Evolutionary conservation across 2,888 invertebrate genomes (phyloP).

Genomic region (Periphyllus acericola): DNA sequence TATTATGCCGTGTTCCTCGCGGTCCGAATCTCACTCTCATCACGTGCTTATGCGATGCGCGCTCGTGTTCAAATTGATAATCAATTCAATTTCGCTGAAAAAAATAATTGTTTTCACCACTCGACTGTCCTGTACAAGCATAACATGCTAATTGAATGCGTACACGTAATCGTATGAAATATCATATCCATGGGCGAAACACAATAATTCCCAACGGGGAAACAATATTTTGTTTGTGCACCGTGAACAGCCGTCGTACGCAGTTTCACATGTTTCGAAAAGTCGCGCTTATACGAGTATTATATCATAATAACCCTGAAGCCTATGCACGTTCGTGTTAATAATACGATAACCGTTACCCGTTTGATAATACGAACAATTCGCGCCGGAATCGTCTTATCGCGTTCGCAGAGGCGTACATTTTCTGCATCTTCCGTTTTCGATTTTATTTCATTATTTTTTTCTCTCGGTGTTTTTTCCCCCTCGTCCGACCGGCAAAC

Average conservation of each 20-base stretch:
- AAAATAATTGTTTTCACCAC: too few relatives aligned
- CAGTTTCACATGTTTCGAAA: background rate
- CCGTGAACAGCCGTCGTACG: background rate
- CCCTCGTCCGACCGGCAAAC: constrained; percentile 16
- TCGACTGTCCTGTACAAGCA: too few relatives aligned
- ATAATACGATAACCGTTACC: background rate
- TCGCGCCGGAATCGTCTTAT: background rate
- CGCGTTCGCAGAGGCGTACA: background rate
- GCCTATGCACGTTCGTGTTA: too few relatives aligned
- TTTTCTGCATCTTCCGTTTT: background rate
- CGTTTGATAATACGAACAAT: background rate
- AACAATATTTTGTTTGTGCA: background rate
- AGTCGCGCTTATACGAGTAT: background rate
- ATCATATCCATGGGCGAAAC: background rate
- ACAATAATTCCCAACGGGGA: background rate
- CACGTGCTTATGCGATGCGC: too few relatives aligned
- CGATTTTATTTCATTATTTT: constrained; percentile 25
- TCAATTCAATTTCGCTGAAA: too few relatives aligned
- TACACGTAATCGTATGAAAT: background rate
- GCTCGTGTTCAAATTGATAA: too few relatives aligned
- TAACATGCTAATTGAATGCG: too few relatives aligned
- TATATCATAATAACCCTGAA: background rate
- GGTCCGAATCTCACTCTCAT: too few relatives aligned
- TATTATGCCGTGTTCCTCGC: too few relatives aligned
- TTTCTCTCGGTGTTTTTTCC: background rate